These are phyloP conservation scores for Talpa occidentalis DNA, from an alignment of 2,113 vertebrate species.

Conservation along the genomic window DNA sequence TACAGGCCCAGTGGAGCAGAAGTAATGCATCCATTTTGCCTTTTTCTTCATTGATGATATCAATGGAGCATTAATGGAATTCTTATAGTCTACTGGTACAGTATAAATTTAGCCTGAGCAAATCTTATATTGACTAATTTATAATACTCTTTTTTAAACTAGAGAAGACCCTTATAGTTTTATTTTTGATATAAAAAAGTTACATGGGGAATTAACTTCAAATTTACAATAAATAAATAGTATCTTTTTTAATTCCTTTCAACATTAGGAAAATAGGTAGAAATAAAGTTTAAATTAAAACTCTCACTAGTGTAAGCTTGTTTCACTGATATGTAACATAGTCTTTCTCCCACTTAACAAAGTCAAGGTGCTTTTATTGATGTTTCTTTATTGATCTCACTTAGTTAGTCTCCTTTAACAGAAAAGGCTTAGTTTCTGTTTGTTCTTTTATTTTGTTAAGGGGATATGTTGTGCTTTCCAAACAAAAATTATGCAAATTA, in stretches of 20 bases:
- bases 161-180: background rate
- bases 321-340: slow-evolving; percentile 25
- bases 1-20: slow-evolving; percentile 79
- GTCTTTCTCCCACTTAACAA: slow-evolving; percentile 47
- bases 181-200: slow-evolving; percentile 42
- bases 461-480: slow-evolving; percentile 47
- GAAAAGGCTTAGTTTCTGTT: slow-evolving; percentile 42
- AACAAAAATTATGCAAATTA: slow-evolving; percentile 71
- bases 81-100: slow-evolving; percentile 79
- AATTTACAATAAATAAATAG: slow-evolving; percentile 22
- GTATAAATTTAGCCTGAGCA: slow-evolving; percentile 77
- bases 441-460: slow-evolving; percentile 64
- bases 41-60: slow-evolving; percentile 84
- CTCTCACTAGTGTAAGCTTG: slow-evolving; percentile 39
- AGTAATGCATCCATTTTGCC: slow-evolving; percentile 77
- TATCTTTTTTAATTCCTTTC: background rate
- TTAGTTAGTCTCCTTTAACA: slow-evolving; percentile 61
- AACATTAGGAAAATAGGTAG: slow-evolving; percentile 12
- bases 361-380: slow-evolving; percentile 27
- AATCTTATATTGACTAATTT: slow-evolving; percentile 73
- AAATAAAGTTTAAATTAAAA: slow-evolving; percentile 62
- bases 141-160: slow-evolving; percentile 52
- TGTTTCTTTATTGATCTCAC: slow-evolving; percentile 60
- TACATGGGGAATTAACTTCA: background rate
- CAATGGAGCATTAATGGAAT: slow-evolving; percentile 84